These are phyloP conservation scores for Acronicta psi DNA, from an alignment of 2,888 invertebrate genomes.

Conservation along the genomic window DNA sequence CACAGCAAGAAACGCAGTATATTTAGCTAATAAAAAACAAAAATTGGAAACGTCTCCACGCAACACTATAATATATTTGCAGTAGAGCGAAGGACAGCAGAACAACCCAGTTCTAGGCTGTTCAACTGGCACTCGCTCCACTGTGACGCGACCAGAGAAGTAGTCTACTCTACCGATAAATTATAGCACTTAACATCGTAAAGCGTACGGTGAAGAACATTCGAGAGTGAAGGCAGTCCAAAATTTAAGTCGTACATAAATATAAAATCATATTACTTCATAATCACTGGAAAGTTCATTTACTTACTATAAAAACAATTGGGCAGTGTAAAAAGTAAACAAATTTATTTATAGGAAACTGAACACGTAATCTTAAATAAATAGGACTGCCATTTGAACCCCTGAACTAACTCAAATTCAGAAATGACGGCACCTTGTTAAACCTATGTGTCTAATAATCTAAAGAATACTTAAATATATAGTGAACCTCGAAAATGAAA, in stretches of 20 bases:
- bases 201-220: conserved; percentile 76
- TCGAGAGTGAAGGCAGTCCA: conserved; percentile 83
- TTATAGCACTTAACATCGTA: conserved; percentile 79
- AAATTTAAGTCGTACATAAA: conserved; percentile 64
- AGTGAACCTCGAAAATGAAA: conserved; percentile 75
- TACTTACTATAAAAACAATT: conserved; percentile 63
- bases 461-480: conserved; percentile 86
- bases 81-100: conserved; percentile 70
- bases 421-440: conserved; percentile 83
- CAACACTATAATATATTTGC: conserved; percentile 76
- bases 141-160: conserved; percentile 82
- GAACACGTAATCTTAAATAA: conserved; percentile 63
- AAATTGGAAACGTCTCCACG: conserved; percentile 58
- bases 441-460: conserved; percentile 78
- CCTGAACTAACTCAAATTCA: conserved; percentile 88
- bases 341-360: conserved; percentile 60
- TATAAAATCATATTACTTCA: conserved; percentile 57
- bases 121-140: conserved; percentile 66
- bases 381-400: conserved; percentile 78
- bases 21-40: conserved; percentile 45
- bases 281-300: conserved; percentile 70
- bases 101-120: conserved; percentile 32
- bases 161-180: conserved; percentile 79
- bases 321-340: conserved; percentile 69
- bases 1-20: conserved; percentile 56